phyloP scores from a whole-genome alignment of 1,140 invertebrate genomes.

The Phymorhynchus buccinoides region DNA sequence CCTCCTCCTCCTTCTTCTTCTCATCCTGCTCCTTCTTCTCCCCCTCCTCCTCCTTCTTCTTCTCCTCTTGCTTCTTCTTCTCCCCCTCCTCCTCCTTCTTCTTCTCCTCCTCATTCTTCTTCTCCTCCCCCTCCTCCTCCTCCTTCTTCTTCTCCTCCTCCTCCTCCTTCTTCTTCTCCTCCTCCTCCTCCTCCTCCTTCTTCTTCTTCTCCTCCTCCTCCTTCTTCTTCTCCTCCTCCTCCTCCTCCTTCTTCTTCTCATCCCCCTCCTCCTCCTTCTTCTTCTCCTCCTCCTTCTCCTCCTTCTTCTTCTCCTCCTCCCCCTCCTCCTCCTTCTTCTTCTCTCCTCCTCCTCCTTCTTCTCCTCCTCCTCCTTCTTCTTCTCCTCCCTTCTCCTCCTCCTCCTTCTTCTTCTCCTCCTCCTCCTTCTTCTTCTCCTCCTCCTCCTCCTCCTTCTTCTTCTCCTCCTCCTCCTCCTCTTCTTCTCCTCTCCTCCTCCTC shows the following conservation, averaged over 20 bases:
- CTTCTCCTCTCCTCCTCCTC: not conserved
- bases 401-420: not conserved
- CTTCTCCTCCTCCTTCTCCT: not conserved
- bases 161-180: no score
- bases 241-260: no score
- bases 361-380: not conserved
- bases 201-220: not conserved
- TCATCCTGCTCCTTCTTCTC: no score
- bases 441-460: not conserved
- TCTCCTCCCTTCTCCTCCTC: not conserved
- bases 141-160: no score
- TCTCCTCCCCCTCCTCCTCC: not conserved
- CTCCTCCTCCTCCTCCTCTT: not conserved
- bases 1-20: no score
- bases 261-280: no score
- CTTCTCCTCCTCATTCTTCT: no score
- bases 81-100: no score
- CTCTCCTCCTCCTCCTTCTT: not conserved
- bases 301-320: constrained; percentile 2
- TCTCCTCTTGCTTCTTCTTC: no score
- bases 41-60: not conserved
- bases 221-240: not conserved
- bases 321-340: not conserved
- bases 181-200: not conserved
- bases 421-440: not conserved